Base-by-base conservation (phyloP, 2,888 invertebrate species). In the Apodemia mormo region DNA sequence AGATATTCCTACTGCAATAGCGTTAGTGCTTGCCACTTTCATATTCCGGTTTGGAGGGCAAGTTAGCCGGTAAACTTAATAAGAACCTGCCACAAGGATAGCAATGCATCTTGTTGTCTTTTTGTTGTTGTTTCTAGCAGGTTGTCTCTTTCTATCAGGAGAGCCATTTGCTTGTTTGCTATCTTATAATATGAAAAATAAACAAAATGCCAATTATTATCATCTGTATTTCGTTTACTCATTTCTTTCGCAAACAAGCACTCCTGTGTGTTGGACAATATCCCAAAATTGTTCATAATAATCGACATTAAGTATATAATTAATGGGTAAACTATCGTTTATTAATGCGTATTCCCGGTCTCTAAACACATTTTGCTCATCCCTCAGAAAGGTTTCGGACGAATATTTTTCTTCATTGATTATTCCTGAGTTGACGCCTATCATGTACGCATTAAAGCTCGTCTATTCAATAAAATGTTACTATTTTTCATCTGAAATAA, bases 321-420 rank as follows among this genome's bases (percentile, higher is more conserved):
- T 84, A 77, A 85, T 78, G 70, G 81, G 79, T 29, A 79, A 68
- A 68, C 76, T 83, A 54, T 67, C 78, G 73, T 88, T 85, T 73
- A 78, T 68, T 40, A 78, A 76, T 69, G 75, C 73, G 70, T 83
- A 85, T 75, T 84, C 80, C 49, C 73, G 74, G 75, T 84, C 81
- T 78, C 81, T 84, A 71, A 87, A 89, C 76, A 86, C 76, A 68
- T 81, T 83, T 76, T 75, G 76, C 78, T 87, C 87, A 73, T 88
- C 84, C 70, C 74, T 79, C 70, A 79, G 78, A 76, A 89, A 89
- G 14, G 82, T 76, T 78, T 82, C 75, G 40, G 85, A 81, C 67
- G 80, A 71, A 79, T 89, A 88, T 81, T 88, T 88, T 79, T 85
- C 79, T 54, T 79, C 81, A 84, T 86, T 83, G 75, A 90, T 89